Percentiles rank a stretch among this genome's conserved stretches.
phyloP scores from a whole-genome alignment of 2,797 vertebrate genomes.

The Lateolabrax maculatus region DNA sequence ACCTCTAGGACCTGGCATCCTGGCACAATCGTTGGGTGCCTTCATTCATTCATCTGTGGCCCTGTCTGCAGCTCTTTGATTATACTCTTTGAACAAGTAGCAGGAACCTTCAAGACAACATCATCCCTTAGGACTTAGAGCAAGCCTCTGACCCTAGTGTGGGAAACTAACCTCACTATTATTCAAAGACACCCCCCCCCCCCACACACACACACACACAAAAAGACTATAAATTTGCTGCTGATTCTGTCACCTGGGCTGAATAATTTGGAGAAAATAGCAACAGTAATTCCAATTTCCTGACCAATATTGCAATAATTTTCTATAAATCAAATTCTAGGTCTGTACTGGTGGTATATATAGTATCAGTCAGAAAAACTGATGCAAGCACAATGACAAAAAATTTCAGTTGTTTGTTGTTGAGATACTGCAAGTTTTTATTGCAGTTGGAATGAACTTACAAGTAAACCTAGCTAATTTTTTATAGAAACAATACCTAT shows the following conservation, averaged over 20 bases:
- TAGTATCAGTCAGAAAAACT: not conserved
- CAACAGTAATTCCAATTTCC: not conserved
- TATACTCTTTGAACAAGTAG: constrained; percentile 64
- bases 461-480: not conserved
- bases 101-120: constrained; percentile 63
- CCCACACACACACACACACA: too few relatives aligned
- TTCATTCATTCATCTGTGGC: constrained; percentile 60
- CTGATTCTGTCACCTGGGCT: not conserved
- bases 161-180: constrained; percentile 47
- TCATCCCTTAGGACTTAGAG: constrained; percentile 47
- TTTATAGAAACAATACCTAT: not conserved
- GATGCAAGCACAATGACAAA: not conserved
- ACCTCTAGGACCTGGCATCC: constrained; percentile 69
- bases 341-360: not conserved
- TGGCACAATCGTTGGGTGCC: constrained; percentile 47
- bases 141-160: constrained; percentile 61
- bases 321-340: not conserved
- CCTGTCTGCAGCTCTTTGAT: constrained; percentile 77
- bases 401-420: not conserved
- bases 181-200: constrained; percentile 62
- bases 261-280: constrained; percentile 17
- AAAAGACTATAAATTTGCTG: constrained; percentile 44
- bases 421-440: not conserved
- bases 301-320: not conserved
- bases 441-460: not conserved